Evolutionary conservation across 2,888 invertebrate species (phyloP).

Genomic region (Leptura quadrifasciata): DNA sequence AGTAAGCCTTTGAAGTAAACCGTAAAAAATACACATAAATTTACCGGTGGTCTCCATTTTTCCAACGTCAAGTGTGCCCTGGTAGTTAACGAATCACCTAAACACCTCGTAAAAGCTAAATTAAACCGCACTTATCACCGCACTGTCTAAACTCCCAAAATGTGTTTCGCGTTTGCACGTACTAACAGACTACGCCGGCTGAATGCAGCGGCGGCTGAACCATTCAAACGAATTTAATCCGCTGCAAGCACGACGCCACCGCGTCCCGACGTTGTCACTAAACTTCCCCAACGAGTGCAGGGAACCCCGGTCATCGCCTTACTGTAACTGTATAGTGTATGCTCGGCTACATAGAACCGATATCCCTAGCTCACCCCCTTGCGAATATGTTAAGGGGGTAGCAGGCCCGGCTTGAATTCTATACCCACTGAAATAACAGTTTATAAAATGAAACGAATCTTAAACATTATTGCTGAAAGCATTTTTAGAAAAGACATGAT

Average conservation of each 20-base stretch:
- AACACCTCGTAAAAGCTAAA: constrained; percentile 17
- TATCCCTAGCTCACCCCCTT: constrained; percentile 42
- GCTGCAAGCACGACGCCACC: constrained; percentile 65
- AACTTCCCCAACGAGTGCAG: constrained; percentile 64
- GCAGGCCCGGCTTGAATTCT: constrained; percentile 25
- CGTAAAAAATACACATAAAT: background rate
- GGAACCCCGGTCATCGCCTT: constrained; percentile 59
- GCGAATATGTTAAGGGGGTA: constrained; percentile 41
- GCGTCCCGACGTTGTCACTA: constrained; percentile 73
- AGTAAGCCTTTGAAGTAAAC: background rate
- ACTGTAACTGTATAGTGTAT: constrained; percentile 28
- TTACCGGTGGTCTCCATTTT: constrained; percentile 29
- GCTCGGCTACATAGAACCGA: constrained; percentile 33
- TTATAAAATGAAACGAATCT: background rate
- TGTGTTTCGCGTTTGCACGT: constrained; percentile 43
- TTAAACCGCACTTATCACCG: constrained; percentile 14
- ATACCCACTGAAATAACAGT: background rate
- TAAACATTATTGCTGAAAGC: background rate
- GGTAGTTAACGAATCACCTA: constrained; percentile 7
- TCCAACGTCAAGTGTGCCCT: background rate
- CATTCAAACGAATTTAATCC: constrained; percentile 45
- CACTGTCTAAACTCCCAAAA: constrained; percentile 13
- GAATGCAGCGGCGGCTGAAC: constrained; percentile 35
- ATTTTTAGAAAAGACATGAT: too few species aligned
- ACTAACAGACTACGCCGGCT: constrained; percentile 36